Evolutionary conservation across 2,888 invertebrate genomes (phyloP), one percentile per base, ranked within the genome.

Genomic region (Drosophila anomalata): DNA sequence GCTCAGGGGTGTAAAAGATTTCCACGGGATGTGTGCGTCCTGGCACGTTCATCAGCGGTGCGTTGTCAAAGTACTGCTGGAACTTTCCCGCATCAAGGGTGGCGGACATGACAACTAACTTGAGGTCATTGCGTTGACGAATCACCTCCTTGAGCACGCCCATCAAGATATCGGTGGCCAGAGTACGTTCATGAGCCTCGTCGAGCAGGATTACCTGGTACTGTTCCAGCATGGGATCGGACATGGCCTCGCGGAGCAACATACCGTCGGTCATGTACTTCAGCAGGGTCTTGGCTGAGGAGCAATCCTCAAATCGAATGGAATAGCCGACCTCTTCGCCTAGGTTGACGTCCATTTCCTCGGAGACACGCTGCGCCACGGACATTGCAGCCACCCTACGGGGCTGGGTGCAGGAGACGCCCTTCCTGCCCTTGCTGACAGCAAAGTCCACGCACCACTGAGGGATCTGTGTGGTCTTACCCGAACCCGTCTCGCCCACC

Each of bases 221-320:
- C 11, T 95, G 95, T 81, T 99, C 99, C 7, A 99, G 92, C 95
- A 99, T 96, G 0, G 99, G 99, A 91, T 99, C 99, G 0, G 98
- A 98, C 99, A 99, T 99, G 0, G 98, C 99, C 93, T 99, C 99
- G 71, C 99, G 93, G 33, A 99, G 93, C 91, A 99, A 94, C 99
- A 99, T 99, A 97, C 99, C 99, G 88, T 99, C 99, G 12, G 99
- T 99, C 98, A 99, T 98, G 91, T 99, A 99, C 90, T 99, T 99
- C 1, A 99, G 93, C 29, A 98, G 94, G 0, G 99, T 99, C 89
- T 96, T 97, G 0, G 96, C 94, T 1, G 98, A 97, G 2, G 99
- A 98, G 90, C 99, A 99, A 92, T 99, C 99, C 92, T 99, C 99
- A 90, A 99, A 99, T 94, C 99, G 96, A 90, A 99, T 99, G 90